phyloP scores from a whole-genome alignment of 2,888 invertebrate genomes.

The Lottia scabra region DNA sequence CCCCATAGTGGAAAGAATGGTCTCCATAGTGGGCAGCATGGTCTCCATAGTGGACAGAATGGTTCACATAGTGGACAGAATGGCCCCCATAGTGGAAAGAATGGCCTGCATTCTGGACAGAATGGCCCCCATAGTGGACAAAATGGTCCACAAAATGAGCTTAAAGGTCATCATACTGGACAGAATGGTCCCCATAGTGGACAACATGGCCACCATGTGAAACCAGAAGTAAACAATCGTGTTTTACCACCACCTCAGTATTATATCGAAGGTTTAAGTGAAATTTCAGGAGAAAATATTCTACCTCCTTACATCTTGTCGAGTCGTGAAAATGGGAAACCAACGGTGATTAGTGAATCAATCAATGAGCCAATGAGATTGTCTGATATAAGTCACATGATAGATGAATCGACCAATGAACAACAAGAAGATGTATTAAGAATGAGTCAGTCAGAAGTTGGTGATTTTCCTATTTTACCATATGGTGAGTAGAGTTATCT shows the following conservation, averaged over 20 bases:
- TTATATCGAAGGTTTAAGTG: constrained; percentile 2
- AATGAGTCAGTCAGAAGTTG: too few relatives aligned
- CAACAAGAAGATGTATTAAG: too few relatives aligned
- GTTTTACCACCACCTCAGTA: background rate
- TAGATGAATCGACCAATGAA: too few relatives aligned
- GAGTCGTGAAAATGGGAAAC: background rate
- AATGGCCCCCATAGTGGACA: background rate
- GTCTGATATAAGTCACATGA: too few relatives aligned
- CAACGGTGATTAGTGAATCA: too few relatives aligned
- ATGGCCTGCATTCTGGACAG: background rate
- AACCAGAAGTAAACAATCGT: too few relatives aligned
- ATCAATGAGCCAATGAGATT: too few relatives aligned
- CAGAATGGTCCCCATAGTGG: background rate
- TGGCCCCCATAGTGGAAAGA: background rate
- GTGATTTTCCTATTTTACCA: too few relatives aligned
- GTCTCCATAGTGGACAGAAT: too few relatives aligned
- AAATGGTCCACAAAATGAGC: background rate
- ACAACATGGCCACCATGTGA: background rate
- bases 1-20: background rate
- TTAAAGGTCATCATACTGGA: background rate
- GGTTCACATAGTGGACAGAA: background rate
- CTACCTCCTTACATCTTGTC: background rate
- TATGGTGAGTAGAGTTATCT: too few relatives aligned
- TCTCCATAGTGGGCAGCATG: background rate
- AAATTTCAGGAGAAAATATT: background rate